phyloP scores from a whole-genome alignment of 2,888 invertebrate genomes.

The Eulithis testata region DNA sequence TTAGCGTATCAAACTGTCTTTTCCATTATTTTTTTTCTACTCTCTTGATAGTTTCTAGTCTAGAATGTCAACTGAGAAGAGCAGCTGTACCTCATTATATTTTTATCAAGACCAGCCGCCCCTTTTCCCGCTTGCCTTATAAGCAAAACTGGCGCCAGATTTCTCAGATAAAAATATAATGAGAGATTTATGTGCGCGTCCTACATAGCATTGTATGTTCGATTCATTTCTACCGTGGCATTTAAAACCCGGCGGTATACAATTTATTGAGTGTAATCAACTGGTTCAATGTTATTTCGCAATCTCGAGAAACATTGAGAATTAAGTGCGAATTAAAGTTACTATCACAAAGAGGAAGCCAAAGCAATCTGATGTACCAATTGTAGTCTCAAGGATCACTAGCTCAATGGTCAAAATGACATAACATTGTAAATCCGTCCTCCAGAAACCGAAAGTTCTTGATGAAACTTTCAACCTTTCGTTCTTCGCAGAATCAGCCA shows the following conservation, averaged over 20 bases:
- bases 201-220: constrained; percentile 15
- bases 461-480: too few species aligned
- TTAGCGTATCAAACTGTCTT: too few species aligned
- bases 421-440: constrained; percentile 7
- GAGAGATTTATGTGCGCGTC: constrained; percentile 13
- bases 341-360: background rate
- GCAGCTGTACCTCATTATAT: too few species aligned
- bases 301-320: background rate
- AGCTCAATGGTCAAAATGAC: constrained; percentile 7
- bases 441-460: too few species aligned
- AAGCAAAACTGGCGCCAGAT: constrained; percentile 6
- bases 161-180: constrained; percentile 10
- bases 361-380: background rate
- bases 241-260: constrained; percentile 15
- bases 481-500: too few species aligned
- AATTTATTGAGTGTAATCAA: constrained; percentile 25
- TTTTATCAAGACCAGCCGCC: constrained; percentile 16
- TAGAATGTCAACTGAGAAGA: too few species aligned
- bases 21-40: too few species aligned
- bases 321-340: background rate
- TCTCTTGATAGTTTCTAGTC: too few species aligned
- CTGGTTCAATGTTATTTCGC: constrained; percentile 9
- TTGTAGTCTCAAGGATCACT: background rate
- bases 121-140: constrained; percentile 29
- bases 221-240: constrained; percentile 19